Evolutionary conservation across 1,140 invertebrate species (phyloP).

Genomic region (Leptinotarsa lineolata): DNA sequence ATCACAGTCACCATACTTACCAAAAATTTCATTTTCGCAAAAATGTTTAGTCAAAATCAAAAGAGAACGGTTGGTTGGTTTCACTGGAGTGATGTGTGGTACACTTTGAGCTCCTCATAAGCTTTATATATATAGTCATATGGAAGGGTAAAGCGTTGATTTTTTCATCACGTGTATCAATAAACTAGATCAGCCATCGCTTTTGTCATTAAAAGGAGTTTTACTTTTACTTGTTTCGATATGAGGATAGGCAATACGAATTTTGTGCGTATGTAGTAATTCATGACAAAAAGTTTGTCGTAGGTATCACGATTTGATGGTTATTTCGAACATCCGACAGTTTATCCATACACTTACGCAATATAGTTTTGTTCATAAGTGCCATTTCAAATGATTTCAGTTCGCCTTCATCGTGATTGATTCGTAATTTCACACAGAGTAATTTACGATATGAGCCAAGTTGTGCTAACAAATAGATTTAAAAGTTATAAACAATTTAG

Average conservation of each 20-base stretch:
- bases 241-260: neutral
- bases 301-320: neutral
- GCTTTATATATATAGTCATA: conserved; percentile 34
- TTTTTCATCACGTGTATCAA: conserved; percentile 35
- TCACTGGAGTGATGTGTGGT: conserved; percentile 32
- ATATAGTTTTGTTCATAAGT: too few species aligned
- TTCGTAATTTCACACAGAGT: too few species aligned
- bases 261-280: neutral
- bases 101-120: conserved; percentile 21
- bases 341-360: too few species aligned
- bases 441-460: too few species aligned
- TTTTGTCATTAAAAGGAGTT: conserved; percentile 18
- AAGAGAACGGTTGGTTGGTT: conserved; percentile 22
- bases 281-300: neutral
- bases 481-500: too few species aligned
- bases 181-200: conserved; percentile 35
- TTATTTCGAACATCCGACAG: too few species aligned
- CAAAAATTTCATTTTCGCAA: conserved; percentile 23
- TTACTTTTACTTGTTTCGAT: conserved; percentile 19
- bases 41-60: neutral
- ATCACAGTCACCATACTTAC: conserved; percentile 20
- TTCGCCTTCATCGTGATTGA: too few species aligned
- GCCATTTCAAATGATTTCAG: too few species aligned
- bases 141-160: conserved; percentile 33
- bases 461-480: too few species aligned